Percentiles rank a stretch among this genome's conserved stretches.
Evolutionary conservation across 2,797 vertebrate species (phyloP).

Genomic region (Anabacerthia variegaticeps): DNA sequence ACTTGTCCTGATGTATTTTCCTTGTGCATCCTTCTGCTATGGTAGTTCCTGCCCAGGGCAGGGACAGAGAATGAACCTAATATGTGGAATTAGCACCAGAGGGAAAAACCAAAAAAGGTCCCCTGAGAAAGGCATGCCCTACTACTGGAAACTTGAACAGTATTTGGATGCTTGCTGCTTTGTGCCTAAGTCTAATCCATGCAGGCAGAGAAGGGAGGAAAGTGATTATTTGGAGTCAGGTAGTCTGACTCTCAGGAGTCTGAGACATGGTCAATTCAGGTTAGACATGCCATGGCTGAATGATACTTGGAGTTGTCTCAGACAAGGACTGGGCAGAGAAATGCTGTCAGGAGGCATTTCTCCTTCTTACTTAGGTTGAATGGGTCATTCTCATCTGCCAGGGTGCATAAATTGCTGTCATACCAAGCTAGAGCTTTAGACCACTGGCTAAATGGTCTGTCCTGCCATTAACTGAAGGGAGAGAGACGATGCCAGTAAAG

Average conservation of each 20-base stretch:
- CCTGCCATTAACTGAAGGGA: neutral
- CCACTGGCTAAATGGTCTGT: neutral
- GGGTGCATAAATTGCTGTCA: conserved; percentile 29
- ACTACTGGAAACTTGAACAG: neutral
- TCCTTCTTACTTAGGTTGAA: conserved; percentile 27
- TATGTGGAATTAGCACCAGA: neutral
- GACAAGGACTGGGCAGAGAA: neutral
- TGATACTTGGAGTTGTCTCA: neutral
- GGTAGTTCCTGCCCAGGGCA: neutral
- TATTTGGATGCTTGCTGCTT: neutral
- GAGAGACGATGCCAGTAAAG: neutral
- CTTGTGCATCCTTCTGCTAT: neutral
- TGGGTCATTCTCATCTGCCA: conserved; percentile 30
- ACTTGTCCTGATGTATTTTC: neutral
- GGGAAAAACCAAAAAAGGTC: neutral
- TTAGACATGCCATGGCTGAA: neutral
- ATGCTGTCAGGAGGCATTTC: neutral
- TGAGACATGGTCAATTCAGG: neutral
- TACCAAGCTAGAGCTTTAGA: neutral
- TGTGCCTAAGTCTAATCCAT: neutral
- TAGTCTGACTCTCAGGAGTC: neutral
- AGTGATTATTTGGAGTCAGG: neutral
- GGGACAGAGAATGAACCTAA: neutral
- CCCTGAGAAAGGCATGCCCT: neutral
- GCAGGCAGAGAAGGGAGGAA: neutral